Base-by-base conservation (phyloP, 2,888 invertebrate genomes). In the Acanthococcus lagerstroemiae region DNA sequence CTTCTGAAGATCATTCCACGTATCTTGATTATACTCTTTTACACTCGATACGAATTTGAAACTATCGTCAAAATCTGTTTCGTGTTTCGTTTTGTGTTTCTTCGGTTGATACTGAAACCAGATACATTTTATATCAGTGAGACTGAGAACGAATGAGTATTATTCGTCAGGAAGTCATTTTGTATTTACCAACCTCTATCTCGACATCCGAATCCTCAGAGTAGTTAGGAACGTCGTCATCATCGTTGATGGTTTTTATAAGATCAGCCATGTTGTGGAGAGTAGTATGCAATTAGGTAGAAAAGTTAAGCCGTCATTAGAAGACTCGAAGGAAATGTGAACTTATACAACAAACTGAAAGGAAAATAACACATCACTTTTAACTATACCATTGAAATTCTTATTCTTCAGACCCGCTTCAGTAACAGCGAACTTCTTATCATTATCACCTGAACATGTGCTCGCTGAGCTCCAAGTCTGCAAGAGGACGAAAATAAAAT, bases 201-300 rank as follows among this genome's bases (percentile, higher is more conserved):
- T 90, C 90, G 67, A 82, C 83, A 73, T 90, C 89, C 0, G 90
- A 90, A 73, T 88, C 87, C 66, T 78, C 79, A 0, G 89, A 89
- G 69, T 83, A 85, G 78, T 90, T 80, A 71, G 87, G 84, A 0
- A 93, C 85, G 74, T 88, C 87, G 65, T 88, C 86, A 70, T 87
- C 87, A 68, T 92, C 92, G 45, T 84, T 82, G 67, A 94, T 93
- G 0, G 93, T 93, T 77, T 84, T 83, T 66, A 93, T 86, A 70
- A 91, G 79, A 70, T 86, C 87, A 30, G 57, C 19, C 57, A 57
- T 57, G n/a, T n/a, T n/a, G n/a, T n/a, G n/a, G n/a, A n/a, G n/a
- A n/a, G n/a, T n/a, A n/a, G n/a, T n/a, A n/a, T n/a, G n/a, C n/a
- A n/a, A n/a, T n/a, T n/a, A n/a, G n/a, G n/a, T n/a, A n/a, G n/a